Evolutionary conservation across 1,140 invertebrate genomes (phyloP).

Genomic region (Plutomurus gul): DNA sequence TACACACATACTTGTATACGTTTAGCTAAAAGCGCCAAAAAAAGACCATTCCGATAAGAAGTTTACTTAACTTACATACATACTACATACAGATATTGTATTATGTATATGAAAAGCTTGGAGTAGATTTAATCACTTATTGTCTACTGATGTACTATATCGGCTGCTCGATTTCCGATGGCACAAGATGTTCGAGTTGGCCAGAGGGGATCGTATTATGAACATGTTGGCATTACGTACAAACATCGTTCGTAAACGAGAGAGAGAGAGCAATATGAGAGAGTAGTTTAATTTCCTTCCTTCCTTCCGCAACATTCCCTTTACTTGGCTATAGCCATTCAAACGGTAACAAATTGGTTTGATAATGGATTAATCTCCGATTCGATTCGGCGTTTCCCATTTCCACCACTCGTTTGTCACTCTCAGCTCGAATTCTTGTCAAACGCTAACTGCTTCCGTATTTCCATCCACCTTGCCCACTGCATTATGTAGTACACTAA

Average conservation of each 20-base stretch:
- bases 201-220: slow-evolving; percentile 12
- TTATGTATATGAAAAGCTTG: too few species aligned
- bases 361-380: slow-evolving; percentile 47
- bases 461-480: background rate
- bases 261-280: background rate
- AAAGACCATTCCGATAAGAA: too few species aligned
- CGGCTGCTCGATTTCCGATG: too few species aligned
- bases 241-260: too few species aligned
- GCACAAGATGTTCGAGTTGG: too few species aligned
- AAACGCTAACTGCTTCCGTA: background rate
- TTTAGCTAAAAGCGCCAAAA: too few species aligned
- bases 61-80: too few species aligned
- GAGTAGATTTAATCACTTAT: too few species aligned
- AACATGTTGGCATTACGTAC: too few species aligned
- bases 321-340: slow-evolving; percentile 2
- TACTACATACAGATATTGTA: too few species aligned
- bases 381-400: slow-evolving; percentile 21
- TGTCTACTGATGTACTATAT: too few species aligned
- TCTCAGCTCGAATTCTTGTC: slow-evolving; percentile 10
- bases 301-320: slow-evolving; percentile 9
- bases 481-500: background rate
- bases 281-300: slow-evolving; percentile 3
- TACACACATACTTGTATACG: too few species aligned
- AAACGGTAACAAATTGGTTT: slow-evolving; percentile 39
- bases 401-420: slow-evolving; percentile 32